A percentile compares a stretch with the other conserved stretches of the same genome.
phyloP scores from a whole-genome alignment of 2,888 invertebrate species.

The Ectobius pallidus region DNA sequence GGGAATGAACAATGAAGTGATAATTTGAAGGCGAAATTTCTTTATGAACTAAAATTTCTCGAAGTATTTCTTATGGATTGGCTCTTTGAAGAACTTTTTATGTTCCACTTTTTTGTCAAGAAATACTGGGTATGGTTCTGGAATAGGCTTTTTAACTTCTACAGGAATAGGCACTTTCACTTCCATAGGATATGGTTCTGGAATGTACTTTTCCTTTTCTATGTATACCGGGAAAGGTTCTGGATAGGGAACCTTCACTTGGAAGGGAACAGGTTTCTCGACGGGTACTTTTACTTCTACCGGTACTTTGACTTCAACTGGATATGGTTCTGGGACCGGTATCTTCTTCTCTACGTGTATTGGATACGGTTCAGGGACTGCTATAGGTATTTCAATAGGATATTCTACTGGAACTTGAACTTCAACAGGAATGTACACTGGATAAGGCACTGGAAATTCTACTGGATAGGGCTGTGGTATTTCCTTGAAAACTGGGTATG shows the following conservation, averaged over 20 bases:
- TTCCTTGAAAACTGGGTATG: slow-evolving; percentile 64
- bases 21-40: no score
- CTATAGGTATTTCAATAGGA: slow-evolving; percentile 61
- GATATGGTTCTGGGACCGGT: slow-evolving; percentile 63
- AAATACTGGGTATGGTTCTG: slow-evolving; percentile 62
- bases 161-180: slow-evolving; percentile 60
- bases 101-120: slow-evolving; percentile 57
- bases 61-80: no score
- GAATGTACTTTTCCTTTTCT: slow-evolving; percentile 59
- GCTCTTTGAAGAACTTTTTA: no score
- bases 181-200: slow-evolving; percentile 55
- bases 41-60: no score
- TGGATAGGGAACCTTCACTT: slow-evolving; percentile 71
- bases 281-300: slow-evolving; percentile 53
- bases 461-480: slow-evolving; percentile 76
- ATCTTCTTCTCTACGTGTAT: slow-evolving; percentile 54
- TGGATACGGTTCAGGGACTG: slow-evolving; percentile 60
- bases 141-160: slow-evolving; percentile 48
- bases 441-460: slow-evolving; percentile 27
- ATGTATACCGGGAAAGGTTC: slow-evolving; percentile 65
- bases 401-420: slow-evolving; percentile 49
- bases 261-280: slow-evolving; percentile 53
- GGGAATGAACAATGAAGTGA: no score
- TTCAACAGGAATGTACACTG: slow-evolving; percentile 35
- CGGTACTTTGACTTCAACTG: slow-evolving; percentile 72